Conservation (phyloP, 2,888 invertebrate genomes). For the Amphipoea oculea region DNA sequence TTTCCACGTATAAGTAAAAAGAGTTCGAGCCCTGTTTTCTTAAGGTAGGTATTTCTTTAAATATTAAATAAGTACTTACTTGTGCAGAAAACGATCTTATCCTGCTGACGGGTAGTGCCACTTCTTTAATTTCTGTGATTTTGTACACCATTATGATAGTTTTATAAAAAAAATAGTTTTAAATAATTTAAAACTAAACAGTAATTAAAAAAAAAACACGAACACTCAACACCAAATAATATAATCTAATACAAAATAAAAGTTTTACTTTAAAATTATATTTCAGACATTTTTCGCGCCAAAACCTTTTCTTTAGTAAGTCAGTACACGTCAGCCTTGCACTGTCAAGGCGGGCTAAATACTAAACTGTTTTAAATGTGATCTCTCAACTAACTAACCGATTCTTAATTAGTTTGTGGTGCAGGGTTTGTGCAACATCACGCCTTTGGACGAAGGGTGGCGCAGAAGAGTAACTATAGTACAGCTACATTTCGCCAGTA, state of each 20-base stretch:
- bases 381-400: slow-evolving; percentile 5
- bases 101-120: slow-evolving; percentile 68
- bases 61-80: slow-evolving; percentile 72
- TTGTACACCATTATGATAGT: slow-evolving; percentile 79
- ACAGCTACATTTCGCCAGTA: too few species aligned
- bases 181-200: neutral
- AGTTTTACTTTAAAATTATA: neutral
- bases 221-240: neutral
- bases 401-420: slow-evolving; percentile 10
- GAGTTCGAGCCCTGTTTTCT: neutral
- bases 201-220: too few species aligned
- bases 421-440: neutral
- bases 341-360: slow-evolving; percentile 43
- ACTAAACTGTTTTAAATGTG: slow-evolving; percentile 26
- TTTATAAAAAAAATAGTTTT: neutral
- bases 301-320: neutral
- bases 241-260: neutral
- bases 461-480: too few species aligned
- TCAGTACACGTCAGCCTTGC: slow-evolving; percentile 22
- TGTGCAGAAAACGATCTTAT: slow-evolving; percentile 79
- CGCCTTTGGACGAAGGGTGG: too few species aligned
- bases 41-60: neutral
- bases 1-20: neutral
- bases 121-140: slow-evolving; percentile 71
- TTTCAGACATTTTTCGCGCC: slow-evolving; percentile 10